A percentile compares a stretch with the other conserved stretches of the same genome.
phyloP scores from a whole-genome alignment of 2,797 vertebrate species.

The Sebastes elongatus region DNA sequence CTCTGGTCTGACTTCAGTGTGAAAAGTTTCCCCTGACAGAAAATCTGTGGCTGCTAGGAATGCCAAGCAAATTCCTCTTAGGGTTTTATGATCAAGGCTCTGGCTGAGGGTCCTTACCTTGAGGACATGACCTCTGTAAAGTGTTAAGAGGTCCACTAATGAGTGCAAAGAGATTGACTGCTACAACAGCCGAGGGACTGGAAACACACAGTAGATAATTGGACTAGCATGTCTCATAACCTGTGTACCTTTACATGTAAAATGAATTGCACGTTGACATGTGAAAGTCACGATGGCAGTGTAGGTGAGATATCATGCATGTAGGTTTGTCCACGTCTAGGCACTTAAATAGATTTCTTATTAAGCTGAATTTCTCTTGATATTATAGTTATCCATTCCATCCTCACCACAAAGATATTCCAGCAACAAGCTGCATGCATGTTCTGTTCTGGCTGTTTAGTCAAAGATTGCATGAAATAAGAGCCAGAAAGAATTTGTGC shows the following conservation, averaged over 20 bases:
- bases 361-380: not conserved
- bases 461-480: constrained; percentile 4
- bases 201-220: constrained; percentile 50
- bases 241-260: not conserved
- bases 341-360: not conserved
- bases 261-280: not conserved
- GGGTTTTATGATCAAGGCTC: constrained; percentile 75
- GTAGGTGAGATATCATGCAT: not conserved
- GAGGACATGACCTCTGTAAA: constrained; percentile 76
- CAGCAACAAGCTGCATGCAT: not conserved
- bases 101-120: constrained; percentile 64
- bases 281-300: not conserved
- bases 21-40: constrained; percentile 59
- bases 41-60: constrained; percentile 70
- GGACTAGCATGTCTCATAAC: not conserved
- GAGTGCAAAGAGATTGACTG: constrained; percentile 57
- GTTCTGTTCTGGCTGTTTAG: constrained; percentile 3
- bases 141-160: constrained; percentile 75
- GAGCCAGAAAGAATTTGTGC: not conserved
- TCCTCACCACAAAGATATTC: constrained; percentile 3
- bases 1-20: constrained; percentile 53
- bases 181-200: constrained; percentile 40
- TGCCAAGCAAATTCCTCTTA: constrained; percentile 76
- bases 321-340: not conserved
- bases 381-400: not conserved